Percentiles rank a stretch among this genome's conserved stretches.
phyloP scores from a whole-genome alignment of 2,113 vertebrate species.

The Hypomesus transpacificus region DNA sequence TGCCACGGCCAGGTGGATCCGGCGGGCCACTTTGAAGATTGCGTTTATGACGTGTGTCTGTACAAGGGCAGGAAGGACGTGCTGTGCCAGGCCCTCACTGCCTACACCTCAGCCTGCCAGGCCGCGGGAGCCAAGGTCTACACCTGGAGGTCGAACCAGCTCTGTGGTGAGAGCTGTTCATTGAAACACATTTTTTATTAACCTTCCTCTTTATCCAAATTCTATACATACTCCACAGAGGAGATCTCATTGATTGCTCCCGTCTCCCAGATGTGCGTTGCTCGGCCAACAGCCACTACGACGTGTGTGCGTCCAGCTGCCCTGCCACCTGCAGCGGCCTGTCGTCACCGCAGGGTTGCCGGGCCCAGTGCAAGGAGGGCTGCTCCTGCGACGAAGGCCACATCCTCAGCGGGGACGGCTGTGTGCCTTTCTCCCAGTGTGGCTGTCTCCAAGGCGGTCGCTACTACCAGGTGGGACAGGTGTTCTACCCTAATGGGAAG shows the following conservation, averaged over 20 bases:
- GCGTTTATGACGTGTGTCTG: conserved; percentile 68
- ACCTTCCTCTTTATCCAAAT: no score
- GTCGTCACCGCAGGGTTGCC: conserved; percentile 48
- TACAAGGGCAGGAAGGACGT: conserved; percentile 57
- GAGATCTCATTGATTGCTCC: not conserved
- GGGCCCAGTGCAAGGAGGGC: conserved; percentile 57
- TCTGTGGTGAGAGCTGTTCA: conserved; percentile 63
- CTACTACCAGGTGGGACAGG: conserved; percentile 59
- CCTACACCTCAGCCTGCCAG: conserved; percentile 67
- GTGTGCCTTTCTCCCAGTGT: conserved; percentile 59
- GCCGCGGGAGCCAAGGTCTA: conserved; percentile 46
- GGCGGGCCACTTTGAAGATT: conserved; percentile 56
- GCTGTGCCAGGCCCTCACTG: conserved; percentile 62
- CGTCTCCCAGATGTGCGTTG: conserved; percentile 58
- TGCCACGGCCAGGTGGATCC: conserved; percentile 61
- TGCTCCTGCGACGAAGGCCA: conserved; percentile 68
- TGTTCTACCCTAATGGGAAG: conserved; percentile 57
- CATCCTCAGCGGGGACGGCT: conserved; percentile 63
- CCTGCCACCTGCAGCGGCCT: conserved; percentile 61
- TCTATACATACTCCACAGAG: no score
- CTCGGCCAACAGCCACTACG: conserved; percentile 68
- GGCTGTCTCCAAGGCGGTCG: conserved; percentile 55
- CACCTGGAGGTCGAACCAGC: conserved; percentile 62
- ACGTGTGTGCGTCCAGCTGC: conserved; percentile 64
- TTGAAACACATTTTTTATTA: no score